phyloP scores from a whole-genome alignment of 1,140 invertebrate species.

The Ganaspis sp. region DNA sequence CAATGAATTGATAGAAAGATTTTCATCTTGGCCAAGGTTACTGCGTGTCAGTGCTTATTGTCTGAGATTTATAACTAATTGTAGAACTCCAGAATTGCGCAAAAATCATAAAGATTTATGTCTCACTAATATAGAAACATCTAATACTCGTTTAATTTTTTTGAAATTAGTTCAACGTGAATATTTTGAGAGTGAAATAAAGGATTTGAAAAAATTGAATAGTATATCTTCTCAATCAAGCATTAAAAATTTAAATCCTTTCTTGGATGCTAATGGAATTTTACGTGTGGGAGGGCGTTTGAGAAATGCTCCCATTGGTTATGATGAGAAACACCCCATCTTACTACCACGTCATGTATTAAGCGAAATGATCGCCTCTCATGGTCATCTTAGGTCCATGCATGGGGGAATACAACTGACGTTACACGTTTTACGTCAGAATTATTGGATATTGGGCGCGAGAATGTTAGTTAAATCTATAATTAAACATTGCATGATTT shows the following conservation, averaged over 20 bases:
- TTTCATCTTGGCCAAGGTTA: neutral
- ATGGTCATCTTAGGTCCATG: neutral
- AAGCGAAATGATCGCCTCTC: too few relatives aligned
- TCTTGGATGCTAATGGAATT: neutral
- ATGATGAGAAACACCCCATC: too few relatives aligned
- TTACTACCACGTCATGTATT: too few relatives aligned
- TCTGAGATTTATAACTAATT: neutral
- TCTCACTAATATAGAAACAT: neutral
- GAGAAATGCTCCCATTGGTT: too few relatives aligned
- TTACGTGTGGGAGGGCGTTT: neutral
- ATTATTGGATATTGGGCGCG: neutral
- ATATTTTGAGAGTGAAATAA: neutral
- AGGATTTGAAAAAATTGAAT: too few relatives aligned
- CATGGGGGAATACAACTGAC: conserved; percentile 29
- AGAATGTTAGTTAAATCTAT: neutral
- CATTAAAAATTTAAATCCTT: conserved; percentile 21
- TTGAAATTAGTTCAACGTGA: neutral
- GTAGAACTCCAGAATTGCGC: neutral
- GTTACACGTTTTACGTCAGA: neutral
- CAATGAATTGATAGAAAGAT: neutral
- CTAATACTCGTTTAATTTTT: neutral
- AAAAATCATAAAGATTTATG: neutral
- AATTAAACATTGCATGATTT: conserved; percentile 1
- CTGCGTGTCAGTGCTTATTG: neutral
- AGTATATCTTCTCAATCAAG: neutral